phyloP scores from a whole-genome alignment of 2,888 invertebrate genomes.

The Pandemis corylana region DNA sequence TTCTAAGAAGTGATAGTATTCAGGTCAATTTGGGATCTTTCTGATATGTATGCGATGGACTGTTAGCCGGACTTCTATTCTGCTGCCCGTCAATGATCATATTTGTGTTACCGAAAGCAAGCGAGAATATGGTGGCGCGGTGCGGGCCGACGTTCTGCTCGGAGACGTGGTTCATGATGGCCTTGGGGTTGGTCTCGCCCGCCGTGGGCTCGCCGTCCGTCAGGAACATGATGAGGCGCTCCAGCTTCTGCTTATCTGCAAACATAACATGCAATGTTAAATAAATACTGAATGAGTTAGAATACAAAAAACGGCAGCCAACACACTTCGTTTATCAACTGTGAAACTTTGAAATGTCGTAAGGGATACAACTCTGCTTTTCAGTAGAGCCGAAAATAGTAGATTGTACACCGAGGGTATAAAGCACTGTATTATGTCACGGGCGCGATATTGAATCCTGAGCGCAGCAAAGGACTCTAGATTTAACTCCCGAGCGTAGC shows the following conservation, averaged over 20 bases:
- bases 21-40: no score
- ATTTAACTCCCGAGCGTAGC: no score
- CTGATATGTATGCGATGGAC: neutral
- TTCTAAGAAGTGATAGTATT: neutral
- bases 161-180: slow-evolving; percentile 80
- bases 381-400: no score
- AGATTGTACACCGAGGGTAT: no score
- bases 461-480: no score
- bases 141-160: slow-evolving; percentile 78
- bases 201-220: slow-evolving; percentile 88
- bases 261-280: slow-evolving; percentile 12
- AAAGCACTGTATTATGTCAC: no score
- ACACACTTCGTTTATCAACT: neutral
- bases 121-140: slow-evolving; percentile 85
- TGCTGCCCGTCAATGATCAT: neutral
- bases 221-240: slow-evolving; percentile 87
- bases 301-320: neutral
- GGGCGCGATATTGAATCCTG: no score
- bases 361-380: no score
- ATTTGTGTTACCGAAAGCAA: slow-evolving; percentile 86
- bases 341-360: no score
- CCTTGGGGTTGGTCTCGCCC: slow-evolving; percentile 80
- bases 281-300: neutral
- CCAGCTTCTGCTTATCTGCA: slow-evolving; percentile 65
- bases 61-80: neutral